Percentiles rank a stretch among this genome's conserved stretches.
phyloP scores from a whole-genome alignment of 2,888 invertebrate species.

The Torymus texanus region DNA sequence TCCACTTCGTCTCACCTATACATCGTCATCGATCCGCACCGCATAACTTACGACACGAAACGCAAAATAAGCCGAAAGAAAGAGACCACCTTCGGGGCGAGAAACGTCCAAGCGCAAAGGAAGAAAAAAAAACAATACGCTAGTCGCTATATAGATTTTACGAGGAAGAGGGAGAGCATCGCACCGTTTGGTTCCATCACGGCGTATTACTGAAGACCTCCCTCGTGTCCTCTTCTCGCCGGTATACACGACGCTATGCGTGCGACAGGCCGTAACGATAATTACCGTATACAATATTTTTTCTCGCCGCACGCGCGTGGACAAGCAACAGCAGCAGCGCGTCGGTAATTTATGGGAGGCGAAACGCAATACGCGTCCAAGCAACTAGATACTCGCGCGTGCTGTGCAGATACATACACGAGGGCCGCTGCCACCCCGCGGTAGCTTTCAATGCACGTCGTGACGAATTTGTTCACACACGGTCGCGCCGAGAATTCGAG shows the following conservation, averaged over 20 bases:
- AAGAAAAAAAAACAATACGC: constrained; percentile 34
- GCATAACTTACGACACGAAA: background rate
- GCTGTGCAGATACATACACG: background rate
- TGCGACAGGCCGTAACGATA: constrained; percentile 48
- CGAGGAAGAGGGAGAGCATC: constrained; percentile 18
- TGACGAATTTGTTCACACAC: constrained; percentile 63
- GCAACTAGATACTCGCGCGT: constrained; percentile 34
- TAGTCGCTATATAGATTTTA: constrained; percentile 33
- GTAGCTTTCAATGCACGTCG: constrained; percentile 54
- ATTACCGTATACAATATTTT: constrained; percentile 53
- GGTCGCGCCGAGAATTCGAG: constrained; percentile 35
- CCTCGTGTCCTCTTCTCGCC: constrained; percentile 2
- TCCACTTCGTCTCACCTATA: background rate
- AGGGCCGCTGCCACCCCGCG: too few relatives aligned
- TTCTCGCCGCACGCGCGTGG: constrained; percentile 9
- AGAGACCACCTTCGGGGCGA: background rate
- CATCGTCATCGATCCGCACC: constrained; percentile 18
- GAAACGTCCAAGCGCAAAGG: constrained; percentile 10
- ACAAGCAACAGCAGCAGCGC: background rate
- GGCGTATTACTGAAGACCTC: constrained; percentile 40
- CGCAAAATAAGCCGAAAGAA: background rate
- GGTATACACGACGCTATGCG: constrained; percentile 13
- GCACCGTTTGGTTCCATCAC: constrained; percentile 47
- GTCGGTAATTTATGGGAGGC: constrained; percentile 55
- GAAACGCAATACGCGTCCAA: constrained; percentile 45